Evolutionary conservation across 2,797 vertebrate genomes (phyloP).

Genomic region (Schizopygopsis pylzovi): DNA sequence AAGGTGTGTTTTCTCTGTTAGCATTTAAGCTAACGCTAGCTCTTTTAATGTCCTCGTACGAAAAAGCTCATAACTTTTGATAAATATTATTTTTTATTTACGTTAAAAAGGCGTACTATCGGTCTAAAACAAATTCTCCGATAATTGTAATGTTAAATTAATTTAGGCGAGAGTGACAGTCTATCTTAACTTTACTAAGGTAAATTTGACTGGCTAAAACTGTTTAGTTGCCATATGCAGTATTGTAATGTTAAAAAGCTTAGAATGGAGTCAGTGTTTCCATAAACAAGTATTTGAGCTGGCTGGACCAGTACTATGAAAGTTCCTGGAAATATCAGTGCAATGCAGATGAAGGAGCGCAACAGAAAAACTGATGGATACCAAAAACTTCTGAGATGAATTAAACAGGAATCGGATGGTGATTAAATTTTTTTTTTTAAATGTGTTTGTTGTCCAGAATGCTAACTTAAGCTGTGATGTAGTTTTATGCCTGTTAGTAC

Average conservation of each 20-base stretch:
- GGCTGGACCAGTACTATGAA: slow-evolving; percentile 28
- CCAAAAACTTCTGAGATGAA: slow-evolving; percentile 52
- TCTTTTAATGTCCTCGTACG: background rate
- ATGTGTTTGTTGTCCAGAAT: too few relatives aligned
- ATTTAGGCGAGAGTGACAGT: background rate
- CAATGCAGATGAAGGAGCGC: slow-evolving; percentile 19
- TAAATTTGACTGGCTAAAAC: background rate
- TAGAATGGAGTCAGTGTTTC: background rate
- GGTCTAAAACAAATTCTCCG: background rate
- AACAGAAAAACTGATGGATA: slow-evolving; percentile 39
- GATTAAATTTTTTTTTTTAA: slow-evolving; percentile 12
- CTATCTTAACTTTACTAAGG: background rate
- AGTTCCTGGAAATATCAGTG: slow-evolving; percentile 1
- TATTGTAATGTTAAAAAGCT: background rate
- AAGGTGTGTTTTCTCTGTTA: slow-evolving; percentile 22
- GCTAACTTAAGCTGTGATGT: background rate
- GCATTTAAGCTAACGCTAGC: slow-evolving; percentile 36
- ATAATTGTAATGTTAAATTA: too few relatives aligned
- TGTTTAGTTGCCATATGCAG: background rate
- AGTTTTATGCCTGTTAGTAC: background rate
- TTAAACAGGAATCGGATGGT: slow-evolving; percentile 63
- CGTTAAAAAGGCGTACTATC: background rate
- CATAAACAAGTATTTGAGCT: slow-evolving; percentile 13
- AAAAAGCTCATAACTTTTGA: background rate
- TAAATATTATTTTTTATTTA: background rate